Percentiles rank a stretch among this genome's conserved stretches.
phyloP scores from a whole-genome alignment of 2,888 invertebrate species.

The Papilio demoleus region DNA sequence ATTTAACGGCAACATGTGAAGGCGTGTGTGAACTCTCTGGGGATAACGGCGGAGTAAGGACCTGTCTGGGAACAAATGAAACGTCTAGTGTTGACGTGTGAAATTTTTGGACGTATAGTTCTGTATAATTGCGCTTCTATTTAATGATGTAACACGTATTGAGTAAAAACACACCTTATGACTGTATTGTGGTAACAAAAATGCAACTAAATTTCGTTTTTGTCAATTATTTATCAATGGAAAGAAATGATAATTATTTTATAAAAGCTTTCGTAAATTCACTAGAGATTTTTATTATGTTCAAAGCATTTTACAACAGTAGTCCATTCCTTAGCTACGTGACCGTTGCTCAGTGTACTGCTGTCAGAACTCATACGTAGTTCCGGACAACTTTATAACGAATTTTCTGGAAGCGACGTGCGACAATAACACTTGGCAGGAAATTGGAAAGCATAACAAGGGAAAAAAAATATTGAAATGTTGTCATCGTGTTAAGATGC shows the following conservation, averaged over 20 bases:
- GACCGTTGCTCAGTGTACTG: conserved; percentile 23
- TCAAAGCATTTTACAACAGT: conserved; percentile 18
- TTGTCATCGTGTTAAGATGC: conserved; percentile 45
- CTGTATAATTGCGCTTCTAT: conserved; percentile 15
- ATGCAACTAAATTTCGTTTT: neutral
- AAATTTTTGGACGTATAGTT: conserved; percentile 36
- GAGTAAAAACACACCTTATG: neutral
- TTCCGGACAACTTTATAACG: conserved; percentile 39
- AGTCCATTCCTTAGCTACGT: conserved; percentile 23
- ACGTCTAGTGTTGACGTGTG: conserved; percentile 37
- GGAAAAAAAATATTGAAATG: conserved; percentile 54
- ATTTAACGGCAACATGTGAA: conserved; percentile 43
- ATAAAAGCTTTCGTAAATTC: neutral
- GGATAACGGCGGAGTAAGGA: conserved; percentile 40
- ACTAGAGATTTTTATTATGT: neutral
- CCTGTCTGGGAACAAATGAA: conserved; percentile 42
- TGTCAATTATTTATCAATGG: neutral
- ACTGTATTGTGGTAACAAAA: neutral
- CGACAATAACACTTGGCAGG: conserved; percentile 41
- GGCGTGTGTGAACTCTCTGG: conserved; percentile 41
- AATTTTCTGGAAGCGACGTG: conserved; percentile 31
- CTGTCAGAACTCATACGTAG: conserved; percentile 39
- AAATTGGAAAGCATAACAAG: conserved; percentile 52
- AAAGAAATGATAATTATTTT: neutral
- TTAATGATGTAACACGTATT: conserved; percentile 15